Evolutionary conservation across 2,113 vertebrate species (phyloP), one percentile per base, ranked within the genome.

Genomic region (Tupaia tana): DNA sequence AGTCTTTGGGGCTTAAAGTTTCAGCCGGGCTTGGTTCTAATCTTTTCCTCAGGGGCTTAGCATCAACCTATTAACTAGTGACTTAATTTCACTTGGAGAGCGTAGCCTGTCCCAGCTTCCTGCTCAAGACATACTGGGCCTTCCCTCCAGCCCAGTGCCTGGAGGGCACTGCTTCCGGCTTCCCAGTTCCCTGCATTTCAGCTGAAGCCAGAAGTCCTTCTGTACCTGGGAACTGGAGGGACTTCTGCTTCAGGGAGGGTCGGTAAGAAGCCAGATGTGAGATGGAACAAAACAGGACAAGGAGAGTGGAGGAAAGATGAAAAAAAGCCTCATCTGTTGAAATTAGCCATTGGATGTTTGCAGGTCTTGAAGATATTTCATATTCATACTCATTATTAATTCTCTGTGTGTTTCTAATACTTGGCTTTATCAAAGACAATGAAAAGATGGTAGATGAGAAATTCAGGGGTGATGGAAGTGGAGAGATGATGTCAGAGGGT

Each of bases 401-500:
- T 84, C 54, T 75, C 77, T 43, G 5, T 8, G n/a, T 84, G 22
- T 73, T 82, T 84, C 34, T 67, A 88, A 1, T 20, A 73, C 16
- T 77, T 22, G 24, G 10, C 22, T 83, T 97, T 82, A 78, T 71
- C 66, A 94, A 92, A 95, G n/a, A 82, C 12, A 90, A n/a, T 84
- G 70, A 90, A 90, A 58, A 58, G 56, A 58, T 82, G 31, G 61
- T 52, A 24, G 69, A 85, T 85, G 31, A 71, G 14, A 94, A 67
- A 93, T 71, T 89, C 19, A 52, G 20, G 64, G 6, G 16, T 19
- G 31, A 9, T 4, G 18, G 67, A 64, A 54, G 24, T 43, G 71
- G n/a, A 18, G n/a, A 18, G 13, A 2, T 78, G 18, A 43, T 74
- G 25, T 61, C 59, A 59, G 29, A 70, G 22, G 15, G 19, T 52